Percentiles rank a stretch among this genome's conserved stretches.
Conservation (phyloP, 1,140 invertebrate genomes). For the Magallana angulata region DNA sequence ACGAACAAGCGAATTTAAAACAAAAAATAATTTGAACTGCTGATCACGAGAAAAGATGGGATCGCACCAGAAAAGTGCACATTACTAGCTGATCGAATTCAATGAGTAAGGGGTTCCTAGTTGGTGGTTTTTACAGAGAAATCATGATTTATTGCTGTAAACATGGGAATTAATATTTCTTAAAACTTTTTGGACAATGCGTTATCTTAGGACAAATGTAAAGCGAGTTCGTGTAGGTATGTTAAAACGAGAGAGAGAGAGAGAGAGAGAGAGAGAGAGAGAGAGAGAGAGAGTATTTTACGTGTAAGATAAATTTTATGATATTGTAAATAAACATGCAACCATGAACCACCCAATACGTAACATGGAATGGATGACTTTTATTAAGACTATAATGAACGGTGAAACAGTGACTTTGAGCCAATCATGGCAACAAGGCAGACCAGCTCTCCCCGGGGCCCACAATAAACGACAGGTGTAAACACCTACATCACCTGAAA, state of each 20-base stretch:
- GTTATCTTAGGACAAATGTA: not conserved
- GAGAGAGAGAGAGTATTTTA: not conserved
- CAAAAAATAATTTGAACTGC: too few species aligned
- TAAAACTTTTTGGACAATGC: conserved; percentile 5
- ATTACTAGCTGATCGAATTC: not conserved
- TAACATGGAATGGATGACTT: not conserved
- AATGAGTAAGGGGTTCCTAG: not conserved
- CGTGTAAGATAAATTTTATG: not conserved
- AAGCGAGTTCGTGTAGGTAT: not conserved
- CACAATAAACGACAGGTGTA: conserved; percentile 30
- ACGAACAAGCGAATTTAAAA: too few species aligned
- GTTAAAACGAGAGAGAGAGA: not conserved
- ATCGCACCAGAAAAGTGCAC: not conserved
- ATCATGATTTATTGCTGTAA: conserved; percentile 32
- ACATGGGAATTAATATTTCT: not conserved
- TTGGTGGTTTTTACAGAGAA: conserved; percentile 6
- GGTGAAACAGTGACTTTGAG: not conserved
- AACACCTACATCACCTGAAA: not conserved
- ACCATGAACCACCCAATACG: not conserved
- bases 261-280: conserved; percentile 36
- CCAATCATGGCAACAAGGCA: conserved; percentile 1
- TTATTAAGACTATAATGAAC: not conserved
- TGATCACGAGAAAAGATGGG: too few species aligned
- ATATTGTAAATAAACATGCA: not conserved
- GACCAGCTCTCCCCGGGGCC: not conserved